Conservation (phyloP, 2,797 vertebrate genomes). For the Alcedo quadribrachys region DNA sequence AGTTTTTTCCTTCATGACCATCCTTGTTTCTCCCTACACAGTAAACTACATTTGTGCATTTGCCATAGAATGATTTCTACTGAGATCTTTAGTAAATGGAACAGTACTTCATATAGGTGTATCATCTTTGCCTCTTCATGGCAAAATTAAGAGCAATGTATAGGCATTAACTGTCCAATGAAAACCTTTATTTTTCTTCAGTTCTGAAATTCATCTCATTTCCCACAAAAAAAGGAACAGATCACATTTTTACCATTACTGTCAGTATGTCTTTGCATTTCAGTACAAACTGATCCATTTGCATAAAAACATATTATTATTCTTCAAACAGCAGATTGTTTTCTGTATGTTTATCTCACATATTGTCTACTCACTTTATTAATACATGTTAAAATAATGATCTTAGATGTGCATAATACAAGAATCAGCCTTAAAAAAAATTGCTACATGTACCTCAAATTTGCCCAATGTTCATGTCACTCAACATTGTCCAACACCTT, state of each 20-base stretch:
- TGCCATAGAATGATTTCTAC: not conserved
- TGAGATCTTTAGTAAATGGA: not conserved
- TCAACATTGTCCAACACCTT: not conserved
- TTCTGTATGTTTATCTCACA: conserved; percentile 58
- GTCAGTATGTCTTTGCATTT: not conserved
- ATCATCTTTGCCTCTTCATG: not conserved
- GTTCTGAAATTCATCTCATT: not conserved
- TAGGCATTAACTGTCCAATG: not conserved
- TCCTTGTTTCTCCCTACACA: not conserved
- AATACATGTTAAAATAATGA: conserved; percentile 17
- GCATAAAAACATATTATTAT: conserved; percentile 23
- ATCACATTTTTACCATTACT: not conserved
- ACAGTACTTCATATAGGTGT: not conserved
- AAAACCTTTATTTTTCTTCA: not conserved
- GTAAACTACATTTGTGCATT: not conserved
- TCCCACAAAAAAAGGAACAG: conserved; percentile 13
- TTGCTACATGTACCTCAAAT: not conserved
- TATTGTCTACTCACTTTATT: conserved; percentile 50
- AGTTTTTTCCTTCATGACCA: not conserved
- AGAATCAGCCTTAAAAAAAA: not conserved
- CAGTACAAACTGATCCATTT: not conserved
- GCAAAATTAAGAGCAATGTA: not conserved
- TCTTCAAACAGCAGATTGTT: conserved; percentile 63
- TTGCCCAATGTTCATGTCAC: not conserved
- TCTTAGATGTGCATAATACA: not conserved